A percentile compares a stretch with the other conserved stretches of the same genome.
These are phyloP conservation scores for Melitaea cinxia DNA, from an alignment of 1,140 invertebrate species.

Conservation along the genomic window DNA sequence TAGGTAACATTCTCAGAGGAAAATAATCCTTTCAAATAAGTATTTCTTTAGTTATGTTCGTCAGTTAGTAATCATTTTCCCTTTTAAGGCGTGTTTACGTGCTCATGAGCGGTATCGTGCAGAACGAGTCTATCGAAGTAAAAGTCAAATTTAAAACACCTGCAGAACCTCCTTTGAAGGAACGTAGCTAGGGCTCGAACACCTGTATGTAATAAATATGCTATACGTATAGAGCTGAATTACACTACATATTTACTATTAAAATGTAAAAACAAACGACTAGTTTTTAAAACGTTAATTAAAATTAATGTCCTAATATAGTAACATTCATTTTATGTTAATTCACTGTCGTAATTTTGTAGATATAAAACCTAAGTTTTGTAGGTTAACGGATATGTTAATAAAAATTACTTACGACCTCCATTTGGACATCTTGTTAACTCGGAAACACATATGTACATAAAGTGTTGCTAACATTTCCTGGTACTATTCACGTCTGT, in stretches of 20 bases:
- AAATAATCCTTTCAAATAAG: no score
- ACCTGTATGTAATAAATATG: no score
- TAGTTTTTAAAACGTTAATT: neutral
- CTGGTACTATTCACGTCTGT: slow-evolving; percentile 20
- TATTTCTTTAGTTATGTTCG: no score
- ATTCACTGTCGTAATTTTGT: neutral
- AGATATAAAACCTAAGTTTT: neutral
- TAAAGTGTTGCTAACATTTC: slow-evolving; percentile 22
- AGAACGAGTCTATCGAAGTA: no score
- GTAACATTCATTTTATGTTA: neutral
- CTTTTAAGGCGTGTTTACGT: no score
- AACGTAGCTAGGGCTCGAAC: no score
- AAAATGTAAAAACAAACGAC: neutral
- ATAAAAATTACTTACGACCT: slow-evolving; percentile 13
- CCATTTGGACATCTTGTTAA: slow-evolving; percentile 15
- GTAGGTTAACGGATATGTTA: neutral
- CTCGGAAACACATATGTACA: slow-evolving; percentile 19
- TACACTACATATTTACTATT: neutral
- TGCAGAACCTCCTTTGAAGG: no score
- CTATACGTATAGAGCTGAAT: no score
- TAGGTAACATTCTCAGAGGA: no score
- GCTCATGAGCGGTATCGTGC: no score
- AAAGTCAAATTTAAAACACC: no score
- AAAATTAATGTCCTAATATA: neutral
- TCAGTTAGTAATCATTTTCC: no score